These are phyloP conservation scores for Cyprinus carpio DNA, from an alignment of 2,113 vertebrate genomes.

Conservation along the genomic window DNA sequence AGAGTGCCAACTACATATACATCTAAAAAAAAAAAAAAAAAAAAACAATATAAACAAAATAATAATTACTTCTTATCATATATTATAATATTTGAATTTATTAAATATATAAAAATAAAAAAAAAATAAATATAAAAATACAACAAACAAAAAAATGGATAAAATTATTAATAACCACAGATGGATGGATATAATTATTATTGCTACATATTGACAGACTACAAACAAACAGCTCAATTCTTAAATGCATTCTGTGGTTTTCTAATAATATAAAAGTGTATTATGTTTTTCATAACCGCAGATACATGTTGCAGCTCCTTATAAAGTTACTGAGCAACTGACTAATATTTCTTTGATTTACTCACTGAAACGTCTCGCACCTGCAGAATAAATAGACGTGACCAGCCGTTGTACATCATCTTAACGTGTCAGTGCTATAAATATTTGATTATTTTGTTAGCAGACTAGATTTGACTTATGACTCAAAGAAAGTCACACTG, in stretches of 20 bases:
- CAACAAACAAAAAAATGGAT: too few relatives aligned
- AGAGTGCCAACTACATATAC: neutral
- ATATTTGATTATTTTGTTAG: slow-evolving; percentile 15
- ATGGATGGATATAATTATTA: too few relatives aligned
- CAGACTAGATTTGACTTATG: neutral
- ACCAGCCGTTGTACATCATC: slow-evolving; percentile 8
- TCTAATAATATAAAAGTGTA: neutral
- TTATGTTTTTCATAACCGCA: neutral
- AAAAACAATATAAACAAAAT: too few relatives aligned
- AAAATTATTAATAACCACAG: too few relatives aligned
- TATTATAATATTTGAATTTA: too few relatives aligned
- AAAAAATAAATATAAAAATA: too few relatives aligned
- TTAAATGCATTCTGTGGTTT: neutral
- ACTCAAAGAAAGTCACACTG: neutral
- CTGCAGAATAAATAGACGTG: neutral
- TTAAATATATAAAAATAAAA: too few relatives aligned
- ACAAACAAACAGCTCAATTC: neutral
- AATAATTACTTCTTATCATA: too few relatives aligned
- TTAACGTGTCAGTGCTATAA: neutral
- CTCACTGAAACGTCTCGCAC: neutral
- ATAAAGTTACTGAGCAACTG: neutral
- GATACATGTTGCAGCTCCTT: neutral
- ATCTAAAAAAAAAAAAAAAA: too few relatives aligned
- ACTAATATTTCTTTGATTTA: neutral
- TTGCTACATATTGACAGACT: too few relatives aligned